phyloP scores from a whole-genome alignment of 2,797 vertebrate genomes.

The Cryptoprocta ferox region DNA sequence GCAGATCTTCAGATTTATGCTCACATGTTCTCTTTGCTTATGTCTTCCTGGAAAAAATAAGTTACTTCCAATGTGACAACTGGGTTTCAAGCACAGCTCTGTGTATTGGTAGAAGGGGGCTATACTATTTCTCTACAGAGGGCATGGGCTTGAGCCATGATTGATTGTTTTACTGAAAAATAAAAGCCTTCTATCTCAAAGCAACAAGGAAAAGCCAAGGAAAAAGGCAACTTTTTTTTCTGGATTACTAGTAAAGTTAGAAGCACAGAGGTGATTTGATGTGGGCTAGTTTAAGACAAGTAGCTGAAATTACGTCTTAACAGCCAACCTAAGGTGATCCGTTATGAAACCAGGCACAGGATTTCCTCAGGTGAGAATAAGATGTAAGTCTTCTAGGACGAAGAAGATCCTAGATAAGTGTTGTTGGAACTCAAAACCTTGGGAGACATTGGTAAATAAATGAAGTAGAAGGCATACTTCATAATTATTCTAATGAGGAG shows the following conservation, averaged over 20 bases:
- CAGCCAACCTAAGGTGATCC: neutral
- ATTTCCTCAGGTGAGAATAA: neutral
- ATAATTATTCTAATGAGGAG: neutral
- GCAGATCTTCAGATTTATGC: constrained; percentile 20
- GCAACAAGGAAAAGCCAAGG: neutral
- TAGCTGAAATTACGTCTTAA: constrained; percentile 12
- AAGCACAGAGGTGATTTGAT: neutral
- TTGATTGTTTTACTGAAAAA: neutral
- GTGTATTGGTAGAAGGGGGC: neutral
- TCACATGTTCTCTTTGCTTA: constrained; percentile 25
- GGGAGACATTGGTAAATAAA: neutral
- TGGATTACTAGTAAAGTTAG: neutral
- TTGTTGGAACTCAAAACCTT: constrained; percentile 15
- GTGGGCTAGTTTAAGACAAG: neutral
- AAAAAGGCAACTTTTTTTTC: neutral
- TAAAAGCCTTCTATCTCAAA: neutral
- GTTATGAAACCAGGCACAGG: neutral
- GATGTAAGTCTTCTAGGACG: neutral
- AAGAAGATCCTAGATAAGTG: constrained; percentile 25
- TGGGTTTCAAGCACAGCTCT: neutral
- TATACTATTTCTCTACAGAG: neutral
- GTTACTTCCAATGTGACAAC: neutral
- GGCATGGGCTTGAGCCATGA: neutral
- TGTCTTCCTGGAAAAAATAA: constrained; percentile 26
- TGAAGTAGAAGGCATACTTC: neutral